These are phyloP conservation scores for Amblyjoppa fuscipennis DNA, from an alignment of 2,888 invertebrate species.

Conservation along the genomic window DNA sequence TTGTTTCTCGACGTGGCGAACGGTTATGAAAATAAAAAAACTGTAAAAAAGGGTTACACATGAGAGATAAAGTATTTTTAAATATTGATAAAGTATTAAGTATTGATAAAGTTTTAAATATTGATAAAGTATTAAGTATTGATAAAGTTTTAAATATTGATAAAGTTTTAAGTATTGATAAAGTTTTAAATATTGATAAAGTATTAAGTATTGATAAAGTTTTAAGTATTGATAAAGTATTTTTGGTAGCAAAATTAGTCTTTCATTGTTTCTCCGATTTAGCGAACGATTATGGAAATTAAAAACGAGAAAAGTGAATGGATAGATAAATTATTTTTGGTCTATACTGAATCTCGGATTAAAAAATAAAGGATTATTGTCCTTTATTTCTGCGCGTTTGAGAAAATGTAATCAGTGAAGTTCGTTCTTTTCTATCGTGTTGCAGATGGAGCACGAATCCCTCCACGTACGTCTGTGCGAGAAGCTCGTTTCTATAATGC, in stretches of 20 bases:
- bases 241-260: background rate
- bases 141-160: no score
- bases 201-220: no score
- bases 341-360: background rate
- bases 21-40: background rate
- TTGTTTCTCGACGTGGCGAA: background rate
- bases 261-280: background rate
- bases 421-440: no score
- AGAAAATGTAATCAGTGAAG: no score
- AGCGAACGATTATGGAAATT: background rate
- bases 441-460: background rate
- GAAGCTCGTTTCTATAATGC: no score
- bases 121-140: no score
- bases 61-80: background rate
- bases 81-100: no score
- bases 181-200: no score
- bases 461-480: background rate
- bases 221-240: background rate
- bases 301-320: background rate
- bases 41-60: no score
- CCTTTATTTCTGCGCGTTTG: no score
- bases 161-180: no score
- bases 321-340: background rate
- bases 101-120: no score
- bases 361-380: background rate